Evolutionary conservation across 2,797 vertebrate genomes (phyloP).

Genomic region (Bryconaethiops microstoma): DNA sequence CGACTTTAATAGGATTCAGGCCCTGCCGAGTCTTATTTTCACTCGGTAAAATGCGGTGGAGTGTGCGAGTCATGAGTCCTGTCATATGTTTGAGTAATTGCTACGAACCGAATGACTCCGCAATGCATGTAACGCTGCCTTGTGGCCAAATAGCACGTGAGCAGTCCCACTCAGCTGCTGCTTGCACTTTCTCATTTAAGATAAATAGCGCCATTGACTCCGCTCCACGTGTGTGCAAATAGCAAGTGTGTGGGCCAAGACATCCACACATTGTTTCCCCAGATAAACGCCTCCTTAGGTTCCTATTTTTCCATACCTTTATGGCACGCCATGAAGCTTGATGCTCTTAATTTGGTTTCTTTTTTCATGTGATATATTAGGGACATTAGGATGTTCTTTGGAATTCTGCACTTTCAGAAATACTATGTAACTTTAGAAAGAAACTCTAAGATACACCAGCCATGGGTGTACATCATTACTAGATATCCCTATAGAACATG

Average conservation of each 20-base stretch:
- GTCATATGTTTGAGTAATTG: constrained; percentile 65
- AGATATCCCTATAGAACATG: not conserved
- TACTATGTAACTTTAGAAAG: not conserved
- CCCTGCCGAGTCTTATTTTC: constrained; percentile 55
- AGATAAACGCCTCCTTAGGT: constrained; percentile 34
- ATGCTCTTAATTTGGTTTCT: constrained; percentile 33
- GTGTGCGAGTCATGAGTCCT: constrained; percentile 66
- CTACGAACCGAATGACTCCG: constrained; percentile 67
- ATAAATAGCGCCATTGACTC: constrained; percentile 41
- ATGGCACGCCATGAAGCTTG: constrained; percentile 33
- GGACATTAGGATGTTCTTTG: constrained; percentile 1
- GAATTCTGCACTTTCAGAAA: not conserved
- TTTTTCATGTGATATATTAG: constrained; percentile 4
- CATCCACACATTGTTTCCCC: constrained; percentile 31
- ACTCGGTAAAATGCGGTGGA: constrained; percentile 61
- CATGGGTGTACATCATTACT: not conserved
- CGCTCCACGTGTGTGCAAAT: constrained; percentile 38
- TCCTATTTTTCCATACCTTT: constrained; percentile 33
- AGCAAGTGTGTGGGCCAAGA: constrained; percentile 38
- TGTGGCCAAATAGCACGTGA: constrained; percentile 55
- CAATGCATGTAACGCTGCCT: constrained; percentile 53
- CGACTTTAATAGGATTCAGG: constrained; percentile 64
- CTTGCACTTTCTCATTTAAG: constrained; percentile 47
- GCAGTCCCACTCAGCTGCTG: constrained; percentile 41
- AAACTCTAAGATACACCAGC: not conserved